Base-by-base conservation (phyloP, 2,888 invertebrate genomes). In the Erynnis tages region DNA sequence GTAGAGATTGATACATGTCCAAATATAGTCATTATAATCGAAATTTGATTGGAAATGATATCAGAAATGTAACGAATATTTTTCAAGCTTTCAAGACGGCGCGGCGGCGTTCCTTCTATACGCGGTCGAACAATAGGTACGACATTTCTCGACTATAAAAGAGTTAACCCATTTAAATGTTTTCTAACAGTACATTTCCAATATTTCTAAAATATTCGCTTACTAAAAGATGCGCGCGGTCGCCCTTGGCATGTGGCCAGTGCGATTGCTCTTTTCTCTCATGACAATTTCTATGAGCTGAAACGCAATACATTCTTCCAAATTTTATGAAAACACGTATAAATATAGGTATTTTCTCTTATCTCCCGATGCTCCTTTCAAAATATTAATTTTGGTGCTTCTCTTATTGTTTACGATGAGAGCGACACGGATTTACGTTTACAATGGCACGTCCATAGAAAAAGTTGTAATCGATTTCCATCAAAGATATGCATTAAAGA, bases 171-270 rank as follows among this genome's bases (percentile, higher is more conserved):
- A 48, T 41, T 49, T 41, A 32, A 17, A 41, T 25, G 34, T 49
- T 49, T 25, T 41, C 34, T 41, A 16, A 25, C 49, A 35, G 54
- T 62, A 62, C 68, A 69, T 79, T 69, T 71, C 63, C 63, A 67
- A 79, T 79, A 76, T 79, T 82, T 82, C 71, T 76, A 69, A 80
- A 82, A 79, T 80, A 82, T 83, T 81, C 78, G 77, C 76, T 76
- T 71, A 71, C 70, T 68, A 73, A 74, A 78, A 80, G 77, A 83
- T 79, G 73, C 79, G 81, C 80, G 76, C 76, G 74, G 76, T 79
- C 71, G 79, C 72, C 61, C 73, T 85, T 88, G 88, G 88, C 88
- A 78, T 59, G 61, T 69, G 66, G 80, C 88, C 88, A 88, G 83
- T 81, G 63, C 71, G 76, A 77, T 75, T 76, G 80, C 78, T 82